phyloP scores from a whole-genome alignment of 2,888 invertebrate species.

The Chymomyza fuscimana region DNA sequence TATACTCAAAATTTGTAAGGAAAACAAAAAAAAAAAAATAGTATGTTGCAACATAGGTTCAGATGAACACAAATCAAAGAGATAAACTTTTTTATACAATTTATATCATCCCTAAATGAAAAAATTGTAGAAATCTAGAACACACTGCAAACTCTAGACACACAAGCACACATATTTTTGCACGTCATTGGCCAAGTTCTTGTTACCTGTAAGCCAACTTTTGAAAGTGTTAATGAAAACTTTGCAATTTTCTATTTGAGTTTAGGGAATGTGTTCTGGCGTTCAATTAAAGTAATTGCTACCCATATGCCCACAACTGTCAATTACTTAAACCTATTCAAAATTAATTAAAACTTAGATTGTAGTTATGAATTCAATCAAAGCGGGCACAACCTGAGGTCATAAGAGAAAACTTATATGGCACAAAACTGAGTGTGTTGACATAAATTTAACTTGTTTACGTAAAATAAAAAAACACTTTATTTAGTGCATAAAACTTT shows the following conservation, averaged over 20 bases:
- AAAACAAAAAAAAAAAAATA: no score
- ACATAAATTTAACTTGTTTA: constrained; percentile 40
- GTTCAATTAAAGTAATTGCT: background rate
- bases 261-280: background rate
- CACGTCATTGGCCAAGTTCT: background rate
- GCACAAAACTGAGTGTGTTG: background rate
- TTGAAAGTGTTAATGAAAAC: background rate
- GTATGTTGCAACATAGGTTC: no score
- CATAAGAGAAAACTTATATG: background rate
- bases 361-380: background rate
- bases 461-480: constrained; percentile 22
- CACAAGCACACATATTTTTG: background rate
- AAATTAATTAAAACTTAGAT: background rate
- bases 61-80: no score
- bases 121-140: no score
- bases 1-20: no score
- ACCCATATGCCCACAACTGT: background rate
- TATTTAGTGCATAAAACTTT: constrained; percentile 50
- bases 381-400: background rate
- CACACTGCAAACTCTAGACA: no score
- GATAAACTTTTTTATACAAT: no score
- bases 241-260: background rate
- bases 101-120: no score
- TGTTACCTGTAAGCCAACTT: constrained; percentile 12
- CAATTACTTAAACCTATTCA: background rate